These are phyloP conservation scores for Pseudomyrmex gracilis DNA, from an alignment of 1,140 invertebrate species.

Conservation along the genomic window DNA sequence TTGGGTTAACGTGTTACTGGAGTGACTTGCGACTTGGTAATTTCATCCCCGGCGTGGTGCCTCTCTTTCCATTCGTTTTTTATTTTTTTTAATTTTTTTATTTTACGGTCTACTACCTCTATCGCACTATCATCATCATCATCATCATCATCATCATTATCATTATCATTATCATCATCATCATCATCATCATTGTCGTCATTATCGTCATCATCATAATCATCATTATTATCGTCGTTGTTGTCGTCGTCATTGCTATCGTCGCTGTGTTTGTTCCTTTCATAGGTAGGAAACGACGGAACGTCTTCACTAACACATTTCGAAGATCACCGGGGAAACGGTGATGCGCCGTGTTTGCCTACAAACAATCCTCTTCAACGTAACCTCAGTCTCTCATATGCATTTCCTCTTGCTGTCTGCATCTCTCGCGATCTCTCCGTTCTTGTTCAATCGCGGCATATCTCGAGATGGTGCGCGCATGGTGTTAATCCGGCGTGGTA, in stretches of 20 bases:
- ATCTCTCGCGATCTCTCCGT: conserved; percentile 21
- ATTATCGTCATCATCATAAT: conserved; percentile 28
- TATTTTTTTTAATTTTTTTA: conserved; percentile 52
- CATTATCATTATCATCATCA: neutral
- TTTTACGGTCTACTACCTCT: conserved; percentile 67
- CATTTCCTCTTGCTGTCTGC: conserved; percentile 60
- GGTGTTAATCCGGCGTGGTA: conserved; percentile 37
- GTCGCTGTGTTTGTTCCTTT: conserved; percentile 54
- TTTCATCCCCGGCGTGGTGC: conserved; percentile 81
- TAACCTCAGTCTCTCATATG: conserved; percentile 64
- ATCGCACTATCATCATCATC: conserved; percentile 38
- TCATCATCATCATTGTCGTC: neutral
- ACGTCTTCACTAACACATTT: conserved; percentile 62
- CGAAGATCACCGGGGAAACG: conserved; percentile 38
- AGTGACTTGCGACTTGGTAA: conserved; percentile 83
- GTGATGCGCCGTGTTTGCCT: conserved; percentile 71
- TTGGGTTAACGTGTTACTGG: conserved; percentile 75
- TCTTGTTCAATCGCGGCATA: conserved; percentile 26
- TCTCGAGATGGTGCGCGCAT: conserved; percentile 1
- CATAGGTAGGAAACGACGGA: conserved; percentile 40
- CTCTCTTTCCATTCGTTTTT: conserved; percentile 64
- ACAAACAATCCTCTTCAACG: conserved; percentile 79
- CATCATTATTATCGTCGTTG: neutral
- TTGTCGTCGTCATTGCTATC: conserved; percentile 17
- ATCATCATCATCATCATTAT: conserved; percentile 15